Conservation (phyloP, 1,140 invertebrate species). For the Halesus radiatus region DNA sequence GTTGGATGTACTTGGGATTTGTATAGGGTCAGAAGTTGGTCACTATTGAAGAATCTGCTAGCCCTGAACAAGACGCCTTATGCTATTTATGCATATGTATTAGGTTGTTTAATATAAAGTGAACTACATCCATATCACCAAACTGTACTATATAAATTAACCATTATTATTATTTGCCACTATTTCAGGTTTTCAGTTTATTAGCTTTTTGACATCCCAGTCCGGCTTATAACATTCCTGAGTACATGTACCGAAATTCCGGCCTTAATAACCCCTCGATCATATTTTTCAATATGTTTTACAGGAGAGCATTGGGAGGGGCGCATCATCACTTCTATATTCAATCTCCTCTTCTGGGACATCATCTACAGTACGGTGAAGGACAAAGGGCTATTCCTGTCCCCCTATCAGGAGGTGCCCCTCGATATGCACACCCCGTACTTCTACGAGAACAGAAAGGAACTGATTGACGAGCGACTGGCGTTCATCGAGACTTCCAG, state of each 20-base stretch:
- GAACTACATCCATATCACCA: too few relatives aligned
- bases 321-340: constrained; percentile 74
- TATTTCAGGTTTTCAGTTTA: too few relatives aligned
- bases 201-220: too few relatives aligned
- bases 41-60: too few relatives aligned
- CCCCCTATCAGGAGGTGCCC: constrained; percentile 76
- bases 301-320: constrained; percentile 79
- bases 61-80: too few relatives aligned
- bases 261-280: background rate
- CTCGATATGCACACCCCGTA: constrained; percentile 76
- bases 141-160: too few relatives aligned
- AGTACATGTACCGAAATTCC: too few relatives aligned
- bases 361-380: constrained; percentile 76
- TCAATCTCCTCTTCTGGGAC: constrained; percentile 83
- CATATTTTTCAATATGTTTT: constrained; percentile 36
- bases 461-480: constrained; percentile 72
- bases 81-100: too few relatives aligned
- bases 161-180: too few relatives aligned
- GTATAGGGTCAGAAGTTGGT: too few relatives aligned
- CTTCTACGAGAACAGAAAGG: constrained; percentile 76
- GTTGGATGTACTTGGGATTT: too few relatives aligned
- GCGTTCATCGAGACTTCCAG: constrained; percentile 62
- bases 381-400: constrained; percentile 75
- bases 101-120: too few relatives aligned
- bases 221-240: background rate